Percentiles rank a stretch among this genome's conserved stretches.
phyloP scores from a whole-genome alignment of 2,888 invertebrate genomes.

The Cyclophora punctaria region DNA sequence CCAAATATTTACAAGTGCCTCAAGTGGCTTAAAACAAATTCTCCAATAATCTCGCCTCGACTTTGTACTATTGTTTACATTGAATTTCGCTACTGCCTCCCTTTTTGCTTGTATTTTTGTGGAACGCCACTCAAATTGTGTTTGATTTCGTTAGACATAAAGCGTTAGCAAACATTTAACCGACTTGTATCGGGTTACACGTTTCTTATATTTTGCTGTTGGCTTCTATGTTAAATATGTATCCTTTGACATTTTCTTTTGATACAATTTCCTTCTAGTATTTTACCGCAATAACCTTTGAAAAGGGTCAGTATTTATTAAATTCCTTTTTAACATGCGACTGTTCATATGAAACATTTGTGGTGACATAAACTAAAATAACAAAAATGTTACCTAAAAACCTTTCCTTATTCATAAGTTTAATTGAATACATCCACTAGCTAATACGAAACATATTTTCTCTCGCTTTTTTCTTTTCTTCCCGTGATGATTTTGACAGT shows the following conservation, averaged over 20 bases:
- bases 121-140: slow-evolving; percentile 63
- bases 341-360: too few relatives aligned
- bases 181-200: slow-evolving; percentile 61
- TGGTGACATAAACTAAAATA: too few relatives aligned
- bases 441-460: slow-evolving; percentile 25
- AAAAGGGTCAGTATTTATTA: too few relatives aligned
- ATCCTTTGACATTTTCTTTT: slow-evolving; percentile 1
- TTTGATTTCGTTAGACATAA: slow-evolving; percentile 71
- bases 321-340: too few relatives aligned
- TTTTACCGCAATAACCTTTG: too few relatives aligned
- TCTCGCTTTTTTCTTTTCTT: slow-evolving; percentile 36
- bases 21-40: slow-evolving; percentile 73
- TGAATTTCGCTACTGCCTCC: slow-evolving; percentile 59
- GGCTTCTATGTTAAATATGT: slow-evolving; percentile 21
- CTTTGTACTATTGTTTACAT: slow-evolving; percentile 63
- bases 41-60: slow-evolving; percentile 64
- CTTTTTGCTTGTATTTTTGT: slow-evolving; percentile 51
- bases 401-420: too few relatives aligned
- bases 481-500: slow-evolving; percentile 61
- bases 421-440: too few relatives aligned
- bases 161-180: slow-evolving; percentile 67
- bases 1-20: slow-evolving; percentile 69
- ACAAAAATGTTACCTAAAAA: too few relatives aligned
- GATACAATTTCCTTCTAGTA: background rate
- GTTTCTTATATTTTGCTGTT: slow-evolving; percentile 37